Conservation (phyloP, 2,797 vertebrate genomes). For the Pangasius krempfi region DNA sequence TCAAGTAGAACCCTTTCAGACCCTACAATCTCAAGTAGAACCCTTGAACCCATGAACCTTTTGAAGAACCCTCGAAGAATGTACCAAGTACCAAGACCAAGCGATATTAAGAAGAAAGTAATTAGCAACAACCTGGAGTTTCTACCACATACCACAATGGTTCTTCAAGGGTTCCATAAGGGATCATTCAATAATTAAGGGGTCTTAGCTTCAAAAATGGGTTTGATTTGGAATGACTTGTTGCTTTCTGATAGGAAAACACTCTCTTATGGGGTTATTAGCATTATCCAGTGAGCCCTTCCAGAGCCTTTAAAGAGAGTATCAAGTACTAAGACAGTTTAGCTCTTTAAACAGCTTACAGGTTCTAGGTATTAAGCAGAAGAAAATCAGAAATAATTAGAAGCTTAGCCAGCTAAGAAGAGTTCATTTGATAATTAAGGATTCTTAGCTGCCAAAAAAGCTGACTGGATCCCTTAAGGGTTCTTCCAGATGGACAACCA, state of each 20-base stretch:
- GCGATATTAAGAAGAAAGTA: not conserved
- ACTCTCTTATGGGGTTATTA: not conserved
- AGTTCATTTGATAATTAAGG: not conserved
- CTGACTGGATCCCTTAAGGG: not conserved
- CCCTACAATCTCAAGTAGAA: not conserved
- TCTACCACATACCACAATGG: not conserved
- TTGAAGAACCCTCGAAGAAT: not conserved
- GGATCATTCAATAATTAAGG: not conserved
- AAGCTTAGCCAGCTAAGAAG: not conserved
- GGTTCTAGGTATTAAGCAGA: not conserved
- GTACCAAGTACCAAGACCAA: not conserved
- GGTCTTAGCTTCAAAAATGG: not conserved
- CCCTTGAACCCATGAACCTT: not conserved
- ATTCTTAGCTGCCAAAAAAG: not conserved
- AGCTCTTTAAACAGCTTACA: not conserved
- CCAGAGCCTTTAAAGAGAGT: not conserved
- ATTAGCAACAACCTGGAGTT: not conserved
- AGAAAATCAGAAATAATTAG: not conserved
- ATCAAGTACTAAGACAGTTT: not conserved
- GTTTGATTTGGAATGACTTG: not conserved
- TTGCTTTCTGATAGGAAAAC: not conserved
- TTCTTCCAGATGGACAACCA: not conserved
- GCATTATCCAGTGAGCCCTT: not conserved
- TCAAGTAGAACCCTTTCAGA: not conserved
- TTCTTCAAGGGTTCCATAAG: not conserved